Base-by-base conservation (phyloP, 2,797 vertebrate species). In the Bryconaethiops microstoma region DNA sequence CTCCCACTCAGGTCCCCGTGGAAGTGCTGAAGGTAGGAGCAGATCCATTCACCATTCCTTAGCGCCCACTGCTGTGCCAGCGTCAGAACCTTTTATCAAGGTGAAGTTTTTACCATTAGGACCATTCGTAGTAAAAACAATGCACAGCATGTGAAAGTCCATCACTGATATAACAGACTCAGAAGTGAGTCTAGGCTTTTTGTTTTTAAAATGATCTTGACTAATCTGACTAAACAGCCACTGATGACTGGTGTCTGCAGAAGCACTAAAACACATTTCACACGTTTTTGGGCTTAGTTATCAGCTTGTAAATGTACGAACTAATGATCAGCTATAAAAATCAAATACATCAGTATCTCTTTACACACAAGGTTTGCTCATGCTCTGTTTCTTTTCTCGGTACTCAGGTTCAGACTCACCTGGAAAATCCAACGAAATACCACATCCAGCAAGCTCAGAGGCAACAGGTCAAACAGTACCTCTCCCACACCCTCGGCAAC, bases 351-450 rank as follows among this genome's bases (percentile, higher is more conserved):
- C 2, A 45, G 1, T 69, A 2, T 69, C 19, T 23, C 13, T 1
- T 14, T 19, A 13, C 7, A 48, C 35, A 52, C 10, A 52, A 45
- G 23, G 13, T 71, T 25, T 71, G 69, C 48, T 71, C 48, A 64
- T 35, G 9, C 54, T 78, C 62, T 68, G 19, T 59, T 13, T 45
- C 17, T 63, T 3, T 63, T 7, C 19, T 54, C n/a, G 72, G 39
- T 29, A 63, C 13, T 7, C 82, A 97, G 96, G 95, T 97, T 12
- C 96, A 97, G 86, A 97, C 96, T 29, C 95, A 96, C 86, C 90
- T 97, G 84, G 96, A 97, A 90, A 97, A 97, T 87, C 96, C 96
- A 0, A 97, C 96, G 1, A 95, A 94, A 86, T 97, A 96, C 85
- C 96, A 97, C 89, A 94, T 97, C 77, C 96, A 96, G 86, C 95